Conservation (phyloP, 2,888 invertebrate species). For the Crepidodera aurea region DNA sequence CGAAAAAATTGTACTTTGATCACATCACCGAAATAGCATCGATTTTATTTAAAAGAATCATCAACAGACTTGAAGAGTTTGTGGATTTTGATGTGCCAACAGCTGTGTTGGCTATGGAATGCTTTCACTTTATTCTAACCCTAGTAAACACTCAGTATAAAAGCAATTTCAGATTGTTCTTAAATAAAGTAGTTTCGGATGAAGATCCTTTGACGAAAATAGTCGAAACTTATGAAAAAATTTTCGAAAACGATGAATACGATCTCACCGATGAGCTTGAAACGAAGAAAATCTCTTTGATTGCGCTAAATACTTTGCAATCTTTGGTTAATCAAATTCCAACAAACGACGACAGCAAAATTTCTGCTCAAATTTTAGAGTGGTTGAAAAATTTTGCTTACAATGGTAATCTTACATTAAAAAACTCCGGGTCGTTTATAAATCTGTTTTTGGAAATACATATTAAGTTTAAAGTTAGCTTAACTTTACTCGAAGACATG, state of each 20-base stretch:
- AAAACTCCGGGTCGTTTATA: conserved; percentile 54
- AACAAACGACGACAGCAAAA: conserved; percentile 22
- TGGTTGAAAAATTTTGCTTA: conserved; percentile 59
- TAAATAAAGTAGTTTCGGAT: conserved; percentile 51
- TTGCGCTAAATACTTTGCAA: conserved; percentile 52
- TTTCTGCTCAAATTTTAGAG: conserved; percentile 44
- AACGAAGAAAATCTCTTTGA: conserved; percentile 52
- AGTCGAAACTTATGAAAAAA: conserved; percentile 53
- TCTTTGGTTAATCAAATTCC: conserved; percentile 50
- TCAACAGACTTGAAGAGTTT: conserved; percentile 65
- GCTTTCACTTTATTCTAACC: conserved; percentile 64
- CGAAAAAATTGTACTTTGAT: conserved; percentile 51
- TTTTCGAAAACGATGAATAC: conserved; percentile 55
- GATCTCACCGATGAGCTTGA: conserved; percentile 54
- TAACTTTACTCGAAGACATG: conserved; percentile 60
- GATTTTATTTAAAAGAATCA: conserved; percentile 60
- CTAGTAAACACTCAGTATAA: conserved; percentile 56
- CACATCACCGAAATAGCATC: conserved; percentile 57
- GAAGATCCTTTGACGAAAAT: conserved; percentile 39
- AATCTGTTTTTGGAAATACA: conserved; percentile 57
- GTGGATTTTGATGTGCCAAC: conserved; percentile 67
- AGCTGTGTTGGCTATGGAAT: conserved; percentile 66
- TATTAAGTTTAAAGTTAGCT: conserved; percentile 56
- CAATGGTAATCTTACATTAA: conserved; percentile 52
- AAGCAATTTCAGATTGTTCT: conserved; percentile 59